phyloP scores from a whole-genome alignment of 35 echinoderm and acorn worm species.

The Strongylocentrotus purpuratus region DNA sequence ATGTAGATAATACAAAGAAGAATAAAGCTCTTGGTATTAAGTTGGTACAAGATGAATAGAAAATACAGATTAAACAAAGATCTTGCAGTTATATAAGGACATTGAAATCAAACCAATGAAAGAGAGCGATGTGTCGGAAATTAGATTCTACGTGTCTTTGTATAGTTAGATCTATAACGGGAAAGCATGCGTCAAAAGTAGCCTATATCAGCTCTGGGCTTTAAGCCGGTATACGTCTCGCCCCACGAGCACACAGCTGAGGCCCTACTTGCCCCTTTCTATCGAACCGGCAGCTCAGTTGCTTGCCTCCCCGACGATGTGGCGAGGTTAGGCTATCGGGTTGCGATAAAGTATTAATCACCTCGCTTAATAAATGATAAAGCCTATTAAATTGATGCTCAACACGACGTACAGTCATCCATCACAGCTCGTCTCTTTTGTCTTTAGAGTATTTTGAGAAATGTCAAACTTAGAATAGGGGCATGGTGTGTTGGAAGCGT shows the following conservation, averaged over 20 bases:
- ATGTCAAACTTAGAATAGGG: neutral
- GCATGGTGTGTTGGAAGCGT: neutral
- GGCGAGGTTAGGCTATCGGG: neutral
- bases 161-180: neutral
- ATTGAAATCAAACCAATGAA: neutral
- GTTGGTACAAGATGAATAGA: neutral
- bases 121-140: neutral
- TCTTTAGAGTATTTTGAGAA: neutral
- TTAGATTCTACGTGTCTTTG: neutral
- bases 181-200: neutral
- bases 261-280: neutral
- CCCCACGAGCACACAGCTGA: neutral
- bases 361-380: neutral
- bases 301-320: neutral
- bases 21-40: neutral
- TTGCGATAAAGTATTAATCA: neutral
- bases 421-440: neutral
- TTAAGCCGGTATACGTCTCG: neutral
- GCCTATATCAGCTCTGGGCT: neutral
- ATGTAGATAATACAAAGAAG: no score
- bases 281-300: slow-evolving; percentile 1
- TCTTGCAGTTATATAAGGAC: neutral
- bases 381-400: slow-evolving; percentile 11
- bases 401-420: neutral
- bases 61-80: no score